Base-by-base conservation (phyloP, 2,888 invertebrate genomes). In the Neuroscelio doddi region DNA sequence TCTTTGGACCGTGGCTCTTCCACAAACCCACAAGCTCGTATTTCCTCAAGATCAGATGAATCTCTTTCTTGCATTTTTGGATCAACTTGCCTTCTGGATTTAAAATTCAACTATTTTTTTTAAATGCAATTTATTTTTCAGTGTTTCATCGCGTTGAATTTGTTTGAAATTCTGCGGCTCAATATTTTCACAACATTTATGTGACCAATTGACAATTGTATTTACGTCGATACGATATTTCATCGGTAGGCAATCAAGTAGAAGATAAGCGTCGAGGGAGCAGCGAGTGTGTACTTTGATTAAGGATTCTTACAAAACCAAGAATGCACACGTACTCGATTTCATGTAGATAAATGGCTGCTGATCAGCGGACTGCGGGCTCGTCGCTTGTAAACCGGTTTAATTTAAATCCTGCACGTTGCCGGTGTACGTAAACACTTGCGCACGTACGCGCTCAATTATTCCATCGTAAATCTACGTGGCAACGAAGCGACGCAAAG, bases 381-480 rank as follows among this genome's bases (percentile, higher is more conserved):
- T n/a, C 36, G 36, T 14, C 53, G 53, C 51, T 53, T 39, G 55
- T 21, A 9, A 66, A 66, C 62, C 66, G 62, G 66, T 62, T 66
- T 39, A 42, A 58, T 58, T 66, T 58, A 57, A 62, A 62, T 58
- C 61, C 52, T 46, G 50, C 39, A 57, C 61, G 51, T 57, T 56
- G 56, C 62, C 53, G 56, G n/a, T 16, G 39, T 45, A 42, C 56
- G 66, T 58, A 66, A 66, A 66, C 61, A 61, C 58, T 66, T 58
- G 66, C 61, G 49, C 32, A 29, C 61, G 49, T 29, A 36, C 41
- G 32, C n/a, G n/a, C 69, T 72, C 71, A 70, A 72, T 74, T 75
- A 75, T 74, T 69, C 71, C 66, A 67, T 71, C 71, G 68, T 73
- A 73, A 75, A 73, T 74, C 70, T 58, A 56, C 64, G 46, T 64